phyloP scores from a whole-genome alignment of 2,888 invertebrate genomes.

The Andricus curvator region DNA sequence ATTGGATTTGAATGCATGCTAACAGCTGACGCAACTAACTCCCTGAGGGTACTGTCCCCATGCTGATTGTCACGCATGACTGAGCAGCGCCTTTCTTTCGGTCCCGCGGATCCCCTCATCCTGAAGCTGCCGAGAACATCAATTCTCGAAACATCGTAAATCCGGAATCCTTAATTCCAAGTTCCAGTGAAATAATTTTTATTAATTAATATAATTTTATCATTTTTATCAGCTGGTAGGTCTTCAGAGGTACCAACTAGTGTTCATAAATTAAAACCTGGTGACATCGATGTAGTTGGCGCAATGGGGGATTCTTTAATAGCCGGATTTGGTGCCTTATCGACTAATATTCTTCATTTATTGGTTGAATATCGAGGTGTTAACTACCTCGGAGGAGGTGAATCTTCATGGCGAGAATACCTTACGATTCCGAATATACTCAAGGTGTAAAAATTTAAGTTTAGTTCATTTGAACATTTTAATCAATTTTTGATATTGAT shows the following conservation, averaged over 20 bases:
- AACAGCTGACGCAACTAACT: too few species aligned
- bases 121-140: too few species aligned
- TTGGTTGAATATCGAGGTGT: constrained; percentile 70
- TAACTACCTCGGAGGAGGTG: constrained; percentile 80
- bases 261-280: constrained; percentile 81
- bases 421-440: constrained; percentile 87
- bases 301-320: constrained; percentile 83
- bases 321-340: constrained; percentile 81
- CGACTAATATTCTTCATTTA: constrained; percentile 77
- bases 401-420: constrained; percentile 85
- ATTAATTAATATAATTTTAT: too few species aligned
- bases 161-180: too few species aligned
- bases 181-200: too few species aligned
- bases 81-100: too few species aligned
- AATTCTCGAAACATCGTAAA: too few species aligned
- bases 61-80: too few species aligned
- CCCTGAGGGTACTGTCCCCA: too few species aligned
- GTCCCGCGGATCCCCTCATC: too few species aligned
- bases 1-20: too few species aligned
- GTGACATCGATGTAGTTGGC: constrained; percentile 82
- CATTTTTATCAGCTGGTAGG: constrained; percentile 58
- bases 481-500: not conserved
- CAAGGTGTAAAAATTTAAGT: constrained; percentile 77
- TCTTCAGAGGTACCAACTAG: constrained; percentile 77
- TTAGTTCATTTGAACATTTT: not conserved